Evolutionary conservation across 1,140 invertebrate genomes (phyloP), one percentile per base, ranked within the genome.

Genomic region (Hylaeus anthracinus): DNA sequence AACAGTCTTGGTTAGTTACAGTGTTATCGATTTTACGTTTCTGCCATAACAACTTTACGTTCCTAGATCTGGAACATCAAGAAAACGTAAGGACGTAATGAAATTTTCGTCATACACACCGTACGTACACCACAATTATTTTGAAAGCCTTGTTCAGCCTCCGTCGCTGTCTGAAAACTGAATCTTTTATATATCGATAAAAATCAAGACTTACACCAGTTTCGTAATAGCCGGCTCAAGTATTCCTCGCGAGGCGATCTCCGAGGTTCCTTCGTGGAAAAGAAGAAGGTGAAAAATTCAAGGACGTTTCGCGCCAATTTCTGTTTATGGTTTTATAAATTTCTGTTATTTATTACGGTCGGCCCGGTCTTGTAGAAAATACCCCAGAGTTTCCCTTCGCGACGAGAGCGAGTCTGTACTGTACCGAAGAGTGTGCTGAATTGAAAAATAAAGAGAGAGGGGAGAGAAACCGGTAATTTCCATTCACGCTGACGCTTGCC

Each of bases 381-480:
- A 53, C 51, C 43, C 14, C 26, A 4, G 26, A 26, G 26, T 26
- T 26, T 26, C 26, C 26, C 26, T 26, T 26, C 61, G 10, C n/a
- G 9, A 26, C 48, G 72, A 9, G 39, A 45, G 26, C 26, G 26
- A 26, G 26, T 26, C 26, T 26, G 26, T 26, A 26, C 26, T 26
- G 26, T 55, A 15, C n/a, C 48, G 67, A 69, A n/a, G 71, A 85
- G 73, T 43, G 79, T 41, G 60, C 66, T 61, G 72, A 77, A 86
- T 86, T 64, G 75, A 80, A 26, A 79, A 60, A 53, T 39, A 61
- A 65, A 60, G 48, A 72, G 39, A 71, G 56, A 58, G 81, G 67
- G 78, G 67, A 80, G 85, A 86, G 87, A 88, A 89, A 89, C 88
- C 88, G 86, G 87, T 89, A 87, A 88, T 88, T 86, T 85, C 87